Conservation (phyloP, 2,113 vertebrate species). For the Strix aluco region DNA sequence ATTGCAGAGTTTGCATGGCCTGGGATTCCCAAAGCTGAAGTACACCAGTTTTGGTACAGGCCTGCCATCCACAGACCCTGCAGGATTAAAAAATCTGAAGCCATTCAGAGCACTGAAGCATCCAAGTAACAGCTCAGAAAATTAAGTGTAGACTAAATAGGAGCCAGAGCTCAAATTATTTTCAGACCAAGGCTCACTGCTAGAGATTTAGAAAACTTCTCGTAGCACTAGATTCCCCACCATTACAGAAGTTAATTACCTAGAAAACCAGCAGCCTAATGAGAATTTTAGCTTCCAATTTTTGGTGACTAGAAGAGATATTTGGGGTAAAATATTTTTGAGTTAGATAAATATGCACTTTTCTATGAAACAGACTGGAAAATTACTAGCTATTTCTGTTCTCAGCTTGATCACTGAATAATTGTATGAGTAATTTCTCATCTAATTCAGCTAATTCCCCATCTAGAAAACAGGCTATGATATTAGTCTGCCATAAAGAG, state of each 20-base stretch:
- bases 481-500: not conserved
- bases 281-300: constrained; percentile 17
- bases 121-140: not conserved
- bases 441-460: constrained; percentile 8
- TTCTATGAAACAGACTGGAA: constrained; percentile 19
- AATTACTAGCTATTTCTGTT: constrained; percentile 30
- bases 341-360: not conserved
- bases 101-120: not conserved
- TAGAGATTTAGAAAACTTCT: constrained; percentile 4
- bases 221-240: not conserved
- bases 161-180: not conserved
- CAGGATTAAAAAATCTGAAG: not conserved
- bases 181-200: not conserved
- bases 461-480: not conserved
- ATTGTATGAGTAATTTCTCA: not conserved
- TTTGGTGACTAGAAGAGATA: constrained; percentile 15
- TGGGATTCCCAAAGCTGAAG: not conserved
- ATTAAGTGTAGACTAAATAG: not conserved
- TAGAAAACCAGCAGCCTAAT: constrained; percentile 10
- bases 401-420: not conserved
- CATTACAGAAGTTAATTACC: constrained; percentile 22
- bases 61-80: not conserved
- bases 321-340: not conserved
- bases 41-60: not conserved
- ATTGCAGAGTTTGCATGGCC: not conserved